Percentiles rank a stretch among this genome's conserved stretches.
Conservation (phyloP, 1,140 invertebrate species). For the Vanessa tameamea region DNA sequence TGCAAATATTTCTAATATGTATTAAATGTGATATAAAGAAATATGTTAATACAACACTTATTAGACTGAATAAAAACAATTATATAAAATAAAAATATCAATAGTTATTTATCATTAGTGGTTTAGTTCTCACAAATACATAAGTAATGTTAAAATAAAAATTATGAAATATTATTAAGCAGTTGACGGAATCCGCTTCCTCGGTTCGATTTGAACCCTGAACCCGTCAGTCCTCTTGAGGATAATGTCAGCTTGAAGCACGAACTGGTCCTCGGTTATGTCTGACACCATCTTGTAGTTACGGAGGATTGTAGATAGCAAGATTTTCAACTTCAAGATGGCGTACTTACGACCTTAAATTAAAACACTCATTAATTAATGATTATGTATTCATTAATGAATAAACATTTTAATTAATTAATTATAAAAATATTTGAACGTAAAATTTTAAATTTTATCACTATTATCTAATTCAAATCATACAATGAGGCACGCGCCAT, state of each 20-base stretch:
- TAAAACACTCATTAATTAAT: too few relatives aligned
- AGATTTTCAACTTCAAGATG: slow-evolving; percentile 92
- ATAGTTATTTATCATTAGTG: not conserved
- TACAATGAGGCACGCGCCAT: too few relatives aligned
- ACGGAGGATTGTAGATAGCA: slow-evolving; percentile 91
- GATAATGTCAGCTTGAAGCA: slow-evolving; percentile 90
- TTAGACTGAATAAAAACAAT: not conserved
- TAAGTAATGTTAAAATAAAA: not conserved
- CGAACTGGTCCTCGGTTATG: slow-evolving; percentile 86
- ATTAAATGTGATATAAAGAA: too few relatives aligned
- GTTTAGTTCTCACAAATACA: too few relatives aligned
- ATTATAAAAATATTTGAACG: too few relatives aligned
- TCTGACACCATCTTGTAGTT: slow-evolving; percentile 88
- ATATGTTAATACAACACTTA: not conserved
- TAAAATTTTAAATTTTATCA: too few relatives aligned
- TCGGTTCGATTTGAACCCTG: slow-evolving; percentile 85
- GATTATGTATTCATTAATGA: too few relatives aligned
- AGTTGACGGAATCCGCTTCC: slow-evolving; percentile 70
- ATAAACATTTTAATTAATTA: too few relatives aligned
- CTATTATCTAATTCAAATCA: too few relatives aligned
- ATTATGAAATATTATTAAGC: slow-evolving; percentile 19
- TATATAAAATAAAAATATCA: not conserved
- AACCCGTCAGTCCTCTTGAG: slow-evolving; percentile 91
- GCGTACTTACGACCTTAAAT: slow-evolving; percentile 90
- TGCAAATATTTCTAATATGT: too few relatives aligned